Conservation (phyloP, 2,113 vertebrate genomes). For the Hipposideros armiger region DNA sequence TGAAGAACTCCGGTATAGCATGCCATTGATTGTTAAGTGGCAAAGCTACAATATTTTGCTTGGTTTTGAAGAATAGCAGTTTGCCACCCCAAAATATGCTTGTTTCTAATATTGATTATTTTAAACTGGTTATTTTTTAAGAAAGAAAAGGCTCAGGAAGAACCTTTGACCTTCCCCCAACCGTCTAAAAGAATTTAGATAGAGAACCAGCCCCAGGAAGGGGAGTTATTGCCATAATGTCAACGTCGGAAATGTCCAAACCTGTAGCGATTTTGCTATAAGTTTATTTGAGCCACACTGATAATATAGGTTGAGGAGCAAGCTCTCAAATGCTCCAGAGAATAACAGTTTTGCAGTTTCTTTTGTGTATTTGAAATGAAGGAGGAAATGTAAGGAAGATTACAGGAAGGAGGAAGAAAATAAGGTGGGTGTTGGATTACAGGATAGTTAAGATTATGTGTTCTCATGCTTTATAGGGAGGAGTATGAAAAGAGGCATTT, state of each 20-base stretch:
- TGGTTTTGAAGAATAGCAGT: neutral
- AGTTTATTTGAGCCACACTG: neutral
- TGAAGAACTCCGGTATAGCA: neutral
- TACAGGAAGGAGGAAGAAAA: neutral
- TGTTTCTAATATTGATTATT: neutral
- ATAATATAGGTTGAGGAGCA: neutral
- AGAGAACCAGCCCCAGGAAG: neutral
- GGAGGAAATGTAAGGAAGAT: neutral
- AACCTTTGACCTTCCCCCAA: neutral
- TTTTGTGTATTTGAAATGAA: neutral
- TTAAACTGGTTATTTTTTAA: neutral
- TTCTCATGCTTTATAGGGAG: neutral
- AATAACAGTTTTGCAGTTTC: neutral
- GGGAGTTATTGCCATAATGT: neutral
- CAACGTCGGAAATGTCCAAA: neutral
- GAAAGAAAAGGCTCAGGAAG: neutral
- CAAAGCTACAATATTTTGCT: neutral
- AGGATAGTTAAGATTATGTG: neutral
- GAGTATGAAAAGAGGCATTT: neutral
- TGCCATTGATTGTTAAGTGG: neutral
- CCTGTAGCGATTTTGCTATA: neutral
- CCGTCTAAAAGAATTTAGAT: neutral
- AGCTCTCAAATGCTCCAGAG: neutral
- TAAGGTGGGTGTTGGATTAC: neutral
- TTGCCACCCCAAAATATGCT: neutral